Evolutionary conservation across 1,140 invertebrate genomes (phyloP).

Genomic region (Drosophila pseudoobscura): DNA sequence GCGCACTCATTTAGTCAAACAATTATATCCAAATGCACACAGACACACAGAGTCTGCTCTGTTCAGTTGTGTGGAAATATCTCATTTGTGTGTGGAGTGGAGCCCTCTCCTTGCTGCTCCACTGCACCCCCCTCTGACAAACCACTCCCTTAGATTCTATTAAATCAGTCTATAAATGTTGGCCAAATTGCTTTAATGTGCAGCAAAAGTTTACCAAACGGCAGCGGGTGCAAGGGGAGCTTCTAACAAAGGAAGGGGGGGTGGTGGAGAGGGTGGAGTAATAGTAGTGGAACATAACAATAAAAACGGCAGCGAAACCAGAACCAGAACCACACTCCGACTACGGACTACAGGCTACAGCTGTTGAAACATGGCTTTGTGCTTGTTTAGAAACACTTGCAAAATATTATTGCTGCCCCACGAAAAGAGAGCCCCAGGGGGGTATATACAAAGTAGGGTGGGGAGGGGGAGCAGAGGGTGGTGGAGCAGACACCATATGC

Average conservation of each 20-base stretch:
- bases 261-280: neutral
- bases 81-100: constrained; percentile 47
- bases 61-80: constrained; percentile 70
- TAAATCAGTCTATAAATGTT: constrained; percentile 70
- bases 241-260: neutral
- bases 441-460: neutral
- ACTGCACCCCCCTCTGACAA: too few species aligned
- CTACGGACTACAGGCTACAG: constrained; percentile 60
- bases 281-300: constrained; percentile 56
- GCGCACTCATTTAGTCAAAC: constrained; percentile 74
- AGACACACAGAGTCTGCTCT: constrained; percentile 37
- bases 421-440: neutral
- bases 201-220: constrained; percentile 54
- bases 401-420: constrained; percentile 74
- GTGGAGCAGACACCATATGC: constrained; percentile 38
- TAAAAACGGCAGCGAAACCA: constrained; percentile 62
- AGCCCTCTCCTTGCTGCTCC: constrained; percentile 5
- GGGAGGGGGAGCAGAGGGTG: neutral
- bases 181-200: constrained; percentile 67
- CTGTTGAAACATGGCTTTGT: constrained; percentile 75
- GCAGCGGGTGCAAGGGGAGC: neutral
- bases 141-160: neutral
- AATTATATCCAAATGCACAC: constrained; percentile 70
- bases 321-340: constrained; percentile 2
- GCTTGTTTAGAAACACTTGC: constrained; percentile 79